Conservation (phyloP, 92 coral and sea anemone species). For the Parazoanthus darwini region DNA sequence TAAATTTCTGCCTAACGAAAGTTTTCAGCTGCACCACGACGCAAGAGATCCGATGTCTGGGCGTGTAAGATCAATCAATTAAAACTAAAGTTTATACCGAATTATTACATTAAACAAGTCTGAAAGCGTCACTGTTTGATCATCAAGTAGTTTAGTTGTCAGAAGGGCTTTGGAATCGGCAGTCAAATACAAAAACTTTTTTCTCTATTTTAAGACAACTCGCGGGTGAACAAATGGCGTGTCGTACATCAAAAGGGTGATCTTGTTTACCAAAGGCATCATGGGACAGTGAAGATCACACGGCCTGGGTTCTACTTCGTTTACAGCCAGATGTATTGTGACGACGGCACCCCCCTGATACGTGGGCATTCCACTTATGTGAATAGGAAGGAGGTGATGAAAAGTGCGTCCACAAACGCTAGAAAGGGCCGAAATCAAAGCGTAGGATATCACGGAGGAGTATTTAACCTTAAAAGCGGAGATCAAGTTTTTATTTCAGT, state of each 20-base stretch:
- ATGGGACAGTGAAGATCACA: constrained; percentile 12
- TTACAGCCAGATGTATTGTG: constrained; percentile 21
- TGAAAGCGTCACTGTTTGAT: background rate
- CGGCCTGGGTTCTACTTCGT: constrained; percentile 12
- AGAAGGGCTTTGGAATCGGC: background rate
- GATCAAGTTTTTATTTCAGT: constrained; percentile 23
- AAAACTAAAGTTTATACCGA: too few relatives aligned
- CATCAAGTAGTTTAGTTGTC: background rate
- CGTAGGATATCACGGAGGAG: constrained; percentile 29
- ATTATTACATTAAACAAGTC: too few relatives aligned
- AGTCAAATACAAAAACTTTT: background rate
- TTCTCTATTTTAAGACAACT: background rate
- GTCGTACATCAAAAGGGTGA: background rate
- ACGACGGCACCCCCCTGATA: background rate
- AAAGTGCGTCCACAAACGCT: background rate
- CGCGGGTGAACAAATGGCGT: constrained; percentile 41
- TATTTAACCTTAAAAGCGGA: constrained; percentile 8
- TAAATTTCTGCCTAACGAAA: too few relatives aligned
- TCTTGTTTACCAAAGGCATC: constrained; percentile 2
- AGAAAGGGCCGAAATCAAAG: background rate
- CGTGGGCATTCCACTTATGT: constrained; percentile 11
- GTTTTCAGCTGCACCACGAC: too few relatives aligned
- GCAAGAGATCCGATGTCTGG: too few relatives aligned
- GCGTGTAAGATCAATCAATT: too few relatives aligned
- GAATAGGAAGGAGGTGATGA: constrained; percentile 10